Evolutionary conservation across 2,888 invertebrate genomes (phyloP).

Genomic region (Xestia ashworthii): DNA sequence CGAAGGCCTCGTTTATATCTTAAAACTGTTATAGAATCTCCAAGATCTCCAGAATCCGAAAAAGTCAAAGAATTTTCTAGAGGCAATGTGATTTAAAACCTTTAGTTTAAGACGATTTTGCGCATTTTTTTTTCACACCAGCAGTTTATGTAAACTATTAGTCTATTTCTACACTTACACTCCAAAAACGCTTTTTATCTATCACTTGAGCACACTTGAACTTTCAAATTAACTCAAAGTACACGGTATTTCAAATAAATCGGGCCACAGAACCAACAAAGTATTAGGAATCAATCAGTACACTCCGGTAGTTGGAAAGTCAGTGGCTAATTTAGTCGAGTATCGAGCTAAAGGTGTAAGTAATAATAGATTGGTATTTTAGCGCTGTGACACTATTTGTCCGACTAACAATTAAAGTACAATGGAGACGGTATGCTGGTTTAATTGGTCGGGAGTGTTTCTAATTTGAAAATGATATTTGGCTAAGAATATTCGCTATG

Average conservation of each 20-base stretch:
- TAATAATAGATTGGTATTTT: slow-evolving; percentile 46
- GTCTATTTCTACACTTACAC: slow-evolving; percentile 19
- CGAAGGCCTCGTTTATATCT: too few species aligned
- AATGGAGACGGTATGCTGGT: slow-evolving; percentile 17
- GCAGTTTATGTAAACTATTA: too few species aligned
- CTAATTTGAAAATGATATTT: slow-evolving; percentile 7
- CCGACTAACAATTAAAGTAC: slow-evolving; percentile 26
- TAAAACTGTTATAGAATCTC: too few species aligned
- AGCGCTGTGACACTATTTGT: slow-evolving; percentile 33
- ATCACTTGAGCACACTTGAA: too few species aligned
- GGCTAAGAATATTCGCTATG: too few species aligned
- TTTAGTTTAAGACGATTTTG: too few species aligned
- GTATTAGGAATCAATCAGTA: slow-evolving; percentile 15
- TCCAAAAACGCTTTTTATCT: not conserved
- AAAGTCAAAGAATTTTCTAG: too few species aligned
- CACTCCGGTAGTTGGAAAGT: slow-evolving; percentile 15
- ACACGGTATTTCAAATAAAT: slow-evolving; percentile 40
- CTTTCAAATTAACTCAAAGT: not conserved
- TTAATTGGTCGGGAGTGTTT: slow-evolving; percentile 45
- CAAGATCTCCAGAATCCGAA: too few species aligned
- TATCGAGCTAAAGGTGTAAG: slow-evolving; percentile 40
- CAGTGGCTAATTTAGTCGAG: slow-evolving; percentile 40
- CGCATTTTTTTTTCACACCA: too few species aligned
- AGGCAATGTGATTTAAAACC: too few species aligned
- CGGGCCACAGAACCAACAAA: not conserved